These are phyloP conservation scores for Trichomalopsis sarcophagae DNA, from an alignment of 1,140 invertebrate genomes.

Conservation along the genomic window DNA sequence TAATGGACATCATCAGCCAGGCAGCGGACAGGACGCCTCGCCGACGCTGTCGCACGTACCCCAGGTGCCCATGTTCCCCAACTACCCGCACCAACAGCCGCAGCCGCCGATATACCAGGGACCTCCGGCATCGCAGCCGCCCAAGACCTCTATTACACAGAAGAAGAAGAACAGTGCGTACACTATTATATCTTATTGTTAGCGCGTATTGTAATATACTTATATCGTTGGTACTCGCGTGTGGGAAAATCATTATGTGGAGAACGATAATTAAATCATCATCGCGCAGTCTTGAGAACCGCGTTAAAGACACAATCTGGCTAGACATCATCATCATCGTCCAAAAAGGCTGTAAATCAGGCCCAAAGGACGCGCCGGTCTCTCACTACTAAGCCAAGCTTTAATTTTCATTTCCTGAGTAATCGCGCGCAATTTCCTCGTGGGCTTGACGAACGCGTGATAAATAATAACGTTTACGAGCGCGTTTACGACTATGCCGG, in stretches of 20 bases:
- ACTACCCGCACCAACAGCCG: slow-evolving; percentile 70
- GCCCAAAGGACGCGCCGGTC: neutral
- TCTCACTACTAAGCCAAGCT: slow-evolving; percentile 7
- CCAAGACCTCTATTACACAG: slow-evolving; percentile 72
- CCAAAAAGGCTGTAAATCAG: slow-evolving; percentile 15
- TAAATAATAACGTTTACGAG: slow-evolving; percentile 45
- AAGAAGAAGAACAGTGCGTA: slow-evolving; percentile 75
- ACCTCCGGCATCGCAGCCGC: slow-evolving; percentile 68
- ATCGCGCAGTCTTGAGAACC: neutral
- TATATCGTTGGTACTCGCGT: neutral
- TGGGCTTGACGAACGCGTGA: neutral
- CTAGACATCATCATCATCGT: too few species aligned
- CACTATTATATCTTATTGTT: neutral
- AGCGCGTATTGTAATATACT: too few species aligned
- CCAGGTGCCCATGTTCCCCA: slow-evolving; percentile 70
- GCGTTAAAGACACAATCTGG: slow-evolving; percentile 18
- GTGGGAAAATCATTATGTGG: neutral
- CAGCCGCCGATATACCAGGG: slow-evolving; percentile 68
- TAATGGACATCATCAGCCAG: slow-evolving; percentile 68
- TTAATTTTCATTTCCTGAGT: slow-evolving; percentile 38
- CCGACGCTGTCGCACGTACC: slow-evolving; percentile 74
- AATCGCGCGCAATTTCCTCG: slow-evolving; percentile 15
- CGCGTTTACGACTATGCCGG: neutral
- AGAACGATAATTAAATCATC: neutral
- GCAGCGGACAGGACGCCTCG: slow-evolving; percentile 67